Evolutionary conservation across 2,888 invertebrate species (phyloP).

Genomic region (Drosophila incognita): DNA sequence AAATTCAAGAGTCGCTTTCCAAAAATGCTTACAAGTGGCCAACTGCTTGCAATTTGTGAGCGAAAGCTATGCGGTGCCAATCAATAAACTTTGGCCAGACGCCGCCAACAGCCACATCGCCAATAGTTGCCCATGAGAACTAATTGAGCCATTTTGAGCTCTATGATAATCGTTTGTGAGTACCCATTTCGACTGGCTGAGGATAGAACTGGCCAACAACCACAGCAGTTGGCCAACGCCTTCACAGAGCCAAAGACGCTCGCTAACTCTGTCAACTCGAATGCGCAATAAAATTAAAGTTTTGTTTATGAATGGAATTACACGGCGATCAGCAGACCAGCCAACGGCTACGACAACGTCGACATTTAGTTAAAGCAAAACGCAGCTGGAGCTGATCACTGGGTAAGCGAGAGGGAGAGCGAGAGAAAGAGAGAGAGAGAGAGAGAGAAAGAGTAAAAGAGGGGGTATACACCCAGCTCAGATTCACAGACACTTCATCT

Average conservation of each 20-base stretch:
- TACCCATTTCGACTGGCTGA: constrained; percentile 31
- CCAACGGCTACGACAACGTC: constrained; percentile 38
- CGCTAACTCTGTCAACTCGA: constrained; percentile 59
- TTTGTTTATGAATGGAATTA: constrained; percentile 84
- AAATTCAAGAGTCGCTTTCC: constrained; percentile 30
- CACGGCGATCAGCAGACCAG: constrained; percentile 35
- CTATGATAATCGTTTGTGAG: constrained; percentile 75
- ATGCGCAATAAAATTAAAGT: constrained; percentile 79
- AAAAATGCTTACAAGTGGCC: constrained; percentile 24
- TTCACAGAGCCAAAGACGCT: constrained; percentile 36
- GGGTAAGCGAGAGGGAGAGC: not conserved
- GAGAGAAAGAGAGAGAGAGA: not conserved
- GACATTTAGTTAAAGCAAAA: constrained; percentile 60
- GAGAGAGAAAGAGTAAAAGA: not conserved
- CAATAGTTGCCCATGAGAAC: constrained; percentile 62
- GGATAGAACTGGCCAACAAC: constrained; percentile 30
- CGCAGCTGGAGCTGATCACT: constrained; percentile 64
- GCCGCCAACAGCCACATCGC: constrained; percentile 45
- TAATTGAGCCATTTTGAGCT: constrained; percentile 82
- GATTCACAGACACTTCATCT: constrained; percentile 83
- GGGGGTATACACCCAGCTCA: constrained; percentile 53
- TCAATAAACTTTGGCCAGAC: constrained; percentile 60
- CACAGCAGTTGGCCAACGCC: constrained; percentile 54
- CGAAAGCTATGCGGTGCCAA: constrained; percentile 46
- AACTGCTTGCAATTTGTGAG: constrained; percentile 1